Percentiles rank a stretch among this genome's conserved stretches.
Evolutionary conservation across 1,140 invertebrate genomes (phyloP).

Genomic region (Drosophila tsacasi): DNA sequence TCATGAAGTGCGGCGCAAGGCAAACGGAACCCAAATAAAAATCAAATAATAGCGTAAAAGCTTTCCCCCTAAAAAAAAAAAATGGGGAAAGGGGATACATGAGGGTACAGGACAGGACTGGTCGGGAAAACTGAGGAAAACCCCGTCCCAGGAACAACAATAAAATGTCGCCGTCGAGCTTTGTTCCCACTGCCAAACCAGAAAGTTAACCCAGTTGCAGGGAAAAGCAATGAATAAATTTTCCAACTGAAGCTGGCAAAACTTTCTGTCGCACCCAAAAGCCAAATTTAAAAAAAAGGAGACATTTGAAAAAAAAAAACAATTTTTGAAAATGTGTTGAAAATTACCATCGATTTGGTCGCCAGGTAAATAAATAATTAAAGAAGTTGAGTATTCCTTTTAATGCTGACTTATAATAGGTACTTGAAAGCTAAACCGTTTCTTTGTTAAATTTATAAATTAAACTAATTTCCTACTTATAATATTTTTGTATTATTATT

Average conservation of each 20-base stretch:
- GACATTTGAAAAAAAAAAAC: conserved; percentile 11
- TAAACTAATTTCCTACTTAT: too few species aligned
- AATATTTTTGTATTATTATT: too few species aligned
- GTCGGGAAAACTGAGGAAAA: neutral
- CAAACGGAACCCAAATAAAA: conserved; percentile 68
- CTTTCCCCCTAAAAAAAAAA: conserved; percentile 38
- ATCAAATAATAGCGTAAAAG: conserved; percentile 77
- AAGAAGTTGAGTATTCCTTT: too few species aligned
- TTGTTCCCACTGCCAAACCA: conserved; percentile 28
- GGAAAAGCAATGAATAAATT: conserved; percentile 58
- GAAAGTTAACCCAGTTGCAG: conserved; percentile 71
- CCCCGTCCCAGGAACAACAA: conserved; percentile 23
- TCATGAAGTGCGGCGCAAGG: conserved; percentile 42
- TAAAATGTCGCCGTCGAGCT: conserved; percentile 56
- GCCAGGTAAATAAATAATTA: too few species aligned
- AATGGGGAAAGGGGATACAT: conserved; percentile 8
- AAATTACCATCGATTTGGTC: too few species aligned
- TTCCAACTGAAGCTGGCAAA: conserved; percentile 21
- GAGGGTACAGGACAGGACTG: neutral
- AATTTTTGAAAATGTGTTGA: too few species aligned
- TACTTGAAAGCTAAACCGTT: too few species aligned
- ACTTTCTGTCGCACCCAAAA: conserved; percentile 36
- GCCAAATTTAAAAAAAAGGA: conserved; percentile 17
- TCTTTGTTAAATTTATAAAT: too few species aligned
- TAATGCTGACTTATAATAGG: too few species aligned